Base-by-base conservation (phyloP, 2,113 vertebrate genomes). In the Malurus cyaneus region DNA sequence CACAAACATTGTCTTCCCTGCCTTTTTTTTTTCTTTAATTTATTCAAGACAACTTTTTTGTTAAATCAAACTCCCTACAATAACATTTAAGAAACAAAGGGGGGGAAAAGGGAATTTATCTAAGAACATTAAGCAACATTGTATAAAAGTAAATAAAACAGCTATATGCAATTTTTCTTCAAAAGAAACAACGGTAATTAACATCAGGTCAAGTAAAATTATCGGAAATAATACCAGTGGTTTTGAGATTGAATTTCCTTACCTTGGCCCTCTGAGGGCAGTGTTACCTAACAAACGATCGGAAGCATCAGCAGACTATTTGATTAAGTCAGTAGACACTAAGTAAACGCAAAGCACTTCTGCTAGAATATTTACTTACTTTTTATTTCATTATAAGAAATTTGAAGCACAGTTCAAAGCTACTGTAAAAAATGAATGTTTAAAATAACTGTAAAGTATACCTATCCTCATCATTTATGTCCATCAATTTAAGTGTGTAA, bases 201-300 rank as follows among this genome's bases (percentile, higher is more conserved):
- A 57, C 41, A 29, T 66, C 8, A 39, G 32, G 82, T 64, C 52
- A 80, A 88, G 53, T 36, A 79, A 90, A 93, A 86, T 54, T 16
- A 83, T 29, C 65, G 87, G 61, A 84, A 95, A 83, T 73, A 66
- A 67, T 52, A 46, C 42, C 89, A 96, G 50, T 88, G 54, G 86
- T 74, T 94, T 77, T 91, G 78, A 93, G 91, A 96, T 93, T 97
- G 98, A 98, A 98, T 97, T 98, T 98, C 92, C 98, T 96, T 94
- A 97, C 97, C 97, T 96, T 96, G 98, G 97, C 97, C 98, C 98
- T 98, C 98, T 97, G 98, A 98, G 98, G 98, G 98, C 98, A 98
- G 97, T 97, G 92, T 98, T 98, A 98, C 97, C 97, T 97, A 97
- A 98, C 94, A 69, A 95, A 98, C 31, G 91, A 80, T 88, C 66